phyloP scores from a whole-genome alignment of 2,113 vertebrate genomes.

The Morone saxatilis region DNA sequence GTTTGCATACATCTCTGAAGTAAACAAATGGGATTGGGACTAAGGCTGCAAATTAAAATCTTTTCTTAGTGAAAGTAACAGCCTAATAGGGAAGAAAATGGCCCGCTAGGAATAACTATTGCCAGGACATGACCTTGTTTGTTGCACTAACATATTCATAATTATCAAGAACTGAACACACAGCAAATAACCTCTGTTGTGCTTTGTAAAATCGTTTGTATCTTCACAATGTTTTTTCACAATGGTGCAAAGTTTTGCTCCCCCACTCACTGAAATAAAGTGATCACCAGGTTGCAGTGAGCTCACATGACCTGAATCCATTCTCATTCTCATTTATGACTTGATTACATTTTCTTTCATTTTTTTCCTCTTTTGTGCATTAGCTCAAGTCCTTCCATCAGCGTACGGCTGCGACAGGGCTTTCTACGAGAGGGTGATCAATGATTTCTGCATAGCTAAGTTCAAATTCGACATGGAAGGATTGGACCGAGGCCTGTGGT shows the following conservation, averaged over 20 bases:
- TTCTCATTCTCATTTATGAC: background rate
- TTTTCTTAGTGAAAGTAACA: conserved; percentile 51
- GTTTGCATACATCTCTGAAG: conserved; percentile 60
- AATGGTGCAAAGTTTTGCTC: background rate
- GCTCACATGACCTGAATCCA: background rate
- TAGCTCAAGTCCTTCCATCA: conserved; percentile 53
- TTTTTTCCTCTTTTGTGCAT: background rate
- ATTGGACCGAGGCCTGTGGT: conserved; percentile 74
- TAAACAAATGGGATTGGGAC: conserved; percentile 72
- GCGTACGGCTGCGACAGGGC: conserved; percentile 54
- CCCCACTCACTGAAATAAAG: background rate
- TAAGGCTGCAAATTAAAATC: conserved; percentile 61
- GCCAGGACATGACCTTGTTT: conserved; percentile 54
- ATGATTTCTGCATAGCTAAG: conserved; percentile 61
- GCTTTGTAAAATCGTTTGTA: conserved; percentile 13
- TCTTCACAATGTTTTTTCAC: conserved; percentile 9
- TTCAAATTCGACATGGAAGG: conserved; percentile 70
- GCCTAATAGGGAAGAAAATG: conserved; percentile 49
- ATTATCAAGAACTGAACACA: conserved; percentile 31
- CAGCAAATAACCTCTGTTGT: conserved; percentile 17
- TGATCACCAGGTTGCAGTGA: background rate
- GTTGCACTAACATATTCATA: conserved; percentile 26
- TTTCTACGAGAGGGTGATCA: conserved; percentile 63
- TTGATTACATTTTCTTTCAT: background rate
- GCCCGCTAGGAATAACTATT: conserved; percentile 35